Base-by-base conservation (phyloP, 2,113 vertebrate genomes). In the Antigone vipio region DNA sequence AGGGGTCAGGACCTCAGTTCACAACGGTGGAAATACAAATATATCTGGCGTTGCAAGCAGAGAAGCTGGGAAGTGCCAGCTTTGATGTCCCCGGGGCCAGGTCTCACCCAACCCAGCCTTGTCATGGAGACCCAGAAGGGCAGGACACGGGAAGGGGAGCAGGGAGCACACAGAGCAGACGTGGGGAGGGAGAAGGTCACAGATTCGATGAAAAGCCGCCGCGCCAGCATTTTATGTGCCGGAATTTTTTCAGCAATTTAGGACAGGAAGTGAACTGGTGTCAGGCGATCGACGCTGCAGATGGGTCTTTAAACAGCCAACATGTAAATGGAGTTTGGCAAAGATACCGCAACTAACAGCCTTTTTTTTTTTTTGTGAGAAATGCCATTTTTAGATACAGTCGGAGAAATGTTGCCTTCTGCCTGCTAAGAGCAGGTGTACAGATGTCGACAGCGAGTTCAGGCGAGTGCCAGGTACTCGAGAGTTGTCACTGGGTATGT, bases 301-400 rank as follows among this genome's bases (percentile, higher is more conserved):
- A 97, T 97, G 96, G 93, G 78, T 76, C 87, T 92, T 93, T 69
- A 96, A 66, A 91, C 89, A 92, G 96, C 95, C 92, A 96, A 56
- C 92, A 95, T 94, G 85, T 74, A 97, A 96, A 92, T 95, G 95
- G 81, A 79, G 89, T 91, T 96, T 96, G 95, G 96, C 95, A 92
- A 95, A 93, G 93, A 73, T 15, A 86, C 45, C 0, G 1, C 1
- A 3, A 96, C 91, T 96, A 92, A 85, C 89, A 93, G 82, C 15
- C 38, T 30, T 58, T 75, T 71, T 53, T 42, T 80, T 32, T 32
- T 74, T 50, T 62, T 73, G 76, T 89, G 79, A 94, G 84, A 91
- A 95, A 84, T 73, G 84, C 93, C 86, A 83, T 93, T 93, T 94
- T 97, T 97, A 95, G 89, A 84, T 78, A 67, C 92, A 85, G 72